Evolutionary conservation across 2,888 invertebrate genomes (phyloP), one percentile per base, ranked within the genome.

Genomic region (Caenorhabditis drosophilae): DNA sequence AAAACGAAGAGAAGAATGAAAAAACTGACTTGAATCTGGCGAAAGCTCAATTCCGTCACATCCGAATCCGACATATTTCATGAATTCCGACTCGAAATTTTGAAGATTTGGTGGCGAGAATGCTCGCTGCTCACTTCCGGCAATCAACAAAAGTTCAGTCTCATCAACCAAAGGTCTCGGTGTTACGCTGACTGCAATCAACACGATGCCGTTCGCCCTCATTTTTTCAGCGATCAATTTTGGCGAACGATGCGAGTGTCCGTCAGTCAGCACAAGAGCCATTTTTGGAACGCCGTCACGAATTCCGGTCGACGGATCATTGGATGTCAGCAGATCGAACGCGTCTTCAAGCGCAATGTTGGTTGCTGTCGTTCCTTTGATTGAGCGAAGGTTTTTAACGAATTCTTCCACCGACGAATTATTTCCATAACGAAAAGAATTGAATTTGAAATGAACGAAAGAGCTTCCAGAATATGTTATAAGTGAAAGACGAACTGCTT

Each of bases 191-290:
- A 81, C 73, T n/a, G 80, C 80, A 27, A 81, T 70, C 18, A 76
- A 59, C 16, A 69, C 66, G 47, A 80, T 73, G 22, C 76, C 70
- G 2, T 60, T 55, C 0, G 57, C 60, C 22, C 70, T 57, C 62
- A 70, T 64, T 48, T 66, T 67, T 36, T 69, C 66, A 9, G 73
- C 57, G 12, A 66, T 60, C 3, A 26, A 38, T 45, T 62, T 55
- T 6, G 73, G 73, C 1, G 73, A 66, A 50, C 70, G 56, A 15
- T 75, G 70, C 23, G 80, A 77, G 40, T 79, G 81, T 34, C 82
- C 82, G 60, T 82, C 82, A 12, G 81, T 81, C 23, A 82, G 53
- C 7, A 82, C 76, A 34, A 82, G 49, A 9, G 68, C 77, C 71
- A 82, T 67, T 50, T 79, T 80, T 0, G 63, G 64, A 1, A 77